Evolutionary conservation across 2,888 invertebrate species (phyloP).

Genomic region (Cheilosia urbana): DNA sequence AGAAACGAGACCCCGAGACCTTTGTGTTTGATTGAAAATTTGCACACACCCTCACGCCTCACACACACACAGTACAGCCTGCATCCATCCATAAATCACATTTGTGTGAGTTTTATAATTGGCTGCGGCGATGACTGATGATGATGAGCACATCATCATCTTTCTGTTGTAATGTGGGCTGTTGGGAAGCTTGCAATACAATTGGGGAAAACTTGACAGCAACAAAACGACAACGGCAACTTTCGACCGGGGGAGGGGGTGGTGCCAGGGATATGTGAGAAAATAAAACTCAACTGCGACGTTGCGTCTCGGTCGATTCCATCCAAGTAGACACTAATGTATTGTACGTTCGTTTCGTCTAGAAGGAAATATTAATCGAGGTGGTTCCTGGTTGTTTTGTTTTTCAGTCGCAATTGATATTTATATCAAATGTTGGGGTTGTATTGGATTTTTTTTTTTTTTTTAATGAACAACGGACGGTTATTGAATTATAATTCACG

Average conservation of each 20-base stretch:
- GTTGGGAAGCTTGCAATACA: slow-evolving; percentile 4
- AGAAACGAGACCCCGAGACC: slow-evolving; percentile 59
- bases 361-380: slow-evolving; percentile 57
- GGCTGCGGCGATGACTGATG: slow-evolving; percentile 44
- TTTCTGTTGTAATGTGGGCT: slow-evolving; percentile 22
- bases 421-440: slow-evolving; percentile 29
- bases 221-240: slow-evolving; percentile 18
- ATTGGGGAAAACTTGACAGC: slow-evolving; percentile 15
- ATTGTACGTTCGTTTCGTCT: slow-evolving; percentile 15
- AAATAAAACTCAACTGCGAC: slow-evolving; percentile 40
- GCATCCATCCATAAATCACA: slow-evolving; percentile 38
- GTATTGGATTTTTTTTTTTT: too few species aligned
- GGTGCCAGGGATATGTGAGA: slow-evolving; percentile 5
- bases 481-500: slow-evolving; percentile 10
- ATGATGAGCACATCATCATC: slow-evolving; percentile 49
- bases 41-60: not conserved
- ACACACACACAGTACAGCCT: not conserved
- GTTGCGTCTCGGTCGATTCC: slow-evolving; percentile 15
- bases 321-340: slow-evolving; percentile 3
- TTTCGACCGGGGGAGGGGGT: not conserved
- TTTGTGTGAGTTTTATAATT: slow-evolving; percentile 60
- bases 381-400: slow-evolving; percentile 24
- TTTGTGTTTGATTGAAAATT: slow-evolving; percentile 52
- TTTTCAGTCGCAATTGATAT: slow-evolving; percentile 4
- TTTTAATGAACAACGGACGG: slow-evolving; percentile 4